phyloP scores from a whole-genome alignment of 2,797 vertebrate genomes.

The Cryptoblepharus egeriae region DNA sequence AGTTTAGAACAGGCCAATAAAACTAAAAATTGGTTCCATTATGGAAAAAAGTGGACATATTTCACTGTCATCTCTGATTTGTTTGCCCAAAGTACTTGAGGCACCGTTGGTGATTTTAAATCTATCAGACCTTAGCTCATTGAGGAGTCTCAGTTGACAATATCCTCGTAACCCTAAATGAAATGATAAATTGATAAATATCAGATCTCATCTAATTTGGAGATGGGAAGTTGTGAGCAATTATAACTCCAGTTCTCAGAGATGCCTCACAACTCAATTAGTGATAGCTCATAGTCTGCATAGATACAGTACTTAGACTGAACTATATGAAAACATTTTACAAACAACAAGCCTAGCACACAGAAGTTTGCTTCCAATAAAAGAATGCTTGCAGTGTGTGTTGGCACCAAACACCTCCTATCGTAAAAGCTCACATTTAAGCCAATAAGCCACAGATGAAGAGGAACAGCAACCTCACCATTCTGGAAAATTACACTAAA shows the following conservation, averaged over 20 bases:
- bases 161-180: constrained; percentile 1
- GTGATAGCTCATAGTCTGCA: constrained; percentile 12
- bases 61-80: constrained; percentile 8
- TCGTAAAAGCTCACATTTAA: constrained; percentile 10
- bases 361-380: constrained; percentile 1
- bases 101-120: constrained; percentile 6
- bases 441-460: constrained; percentile 16
- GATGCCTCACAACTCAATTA: constrained; percentile 22
- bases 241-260: constrained; percentile 21
- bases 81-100: not conserved
- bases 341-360: not conserved
- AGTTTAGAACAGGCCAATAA: constrained; percentile 37
- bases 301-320: constrained; percentile 27
- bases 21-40: not conserved
- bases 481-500: constrained; percentile 45
- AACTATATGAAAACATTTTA: constrained; percentile 42
- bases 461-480: constrained; percentile 16
- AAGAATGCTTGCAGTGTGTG: not conserved
- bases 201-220: not conserved
- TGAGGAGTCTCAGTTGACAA: not conserved
- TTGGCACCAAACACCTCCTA: constrained; percentile 3
- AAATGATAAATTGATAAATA: not conserved
- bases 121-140: not conserved
- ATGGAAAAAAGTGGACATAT: constrained; percentile 1
- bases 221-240: not conserved